A percentile compares a stretch with the other conserved stretches of the same genome.
phyloP scores from a whole-genome alignment of 1,140 invertebrate genomes.

The Cydia amplana region DNA sequence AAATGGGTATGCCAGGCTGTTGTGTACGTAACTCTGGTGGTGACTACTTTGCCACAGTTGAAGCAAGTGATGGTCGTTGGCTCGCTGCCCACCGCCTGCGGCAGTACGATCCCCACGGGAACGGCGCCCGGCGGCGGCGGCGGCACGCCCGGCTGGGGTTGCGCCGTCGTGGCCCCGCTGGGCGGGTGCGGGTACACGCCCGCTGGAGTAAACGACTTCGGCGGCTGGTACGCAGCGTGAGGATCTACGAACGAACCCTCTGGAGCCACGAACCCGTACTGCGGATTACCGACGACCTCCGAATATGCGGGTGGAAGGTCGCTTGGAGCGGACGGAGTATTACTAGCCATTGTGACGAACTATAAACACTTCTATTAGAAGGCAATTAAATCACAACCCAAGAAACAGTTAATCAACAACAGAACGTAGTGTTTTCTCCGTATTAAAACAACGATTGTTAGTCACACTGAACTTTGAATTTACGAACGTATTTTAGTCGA shows the following conservation, averaged over 20 bases:
- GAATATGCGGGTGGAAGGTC: conserved; percentile 73
- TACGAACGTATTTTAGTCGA: conserved; percentile 1
- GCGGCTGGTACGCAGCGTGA: conserved; percentile 35
- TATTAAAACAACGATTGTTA: background rate
- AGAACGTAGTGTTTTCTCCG: background rate
- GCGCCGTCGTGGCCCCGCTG: conserved; percentile 47
- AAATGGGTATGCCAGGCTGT: conserved; percentile 74
- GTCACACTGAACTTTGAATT: conserved; percentile 25
- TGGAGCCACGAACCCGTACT: conserved; percentile 65
- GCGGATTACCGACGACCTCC: conserved; percentile 66
- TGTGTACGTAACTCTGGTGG: conserved; percentile 69
- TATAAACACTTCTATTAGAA: conserved; percentile 10
- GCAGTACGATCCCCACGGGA: conserved; percentile 63
- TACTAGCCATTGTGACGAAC: conserved; percentile 25
- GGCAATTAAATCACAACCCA: conserved; percentile 8
- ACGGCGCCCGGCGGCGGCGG: conserved; percentile 48
- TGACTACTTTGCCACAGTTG: conserved; percentile 71
- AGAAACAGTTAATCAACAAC: background rate
- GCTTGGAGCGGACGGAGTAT: conserved; percentile 47
- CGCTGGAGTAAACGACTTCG: conserved; percentile 61
- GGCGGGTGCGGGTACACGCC: conserved; percentile 68
- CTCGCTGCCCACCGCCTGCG: conserved; percentile 64
- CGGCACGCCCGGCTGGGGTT: conserved; percentile 51
- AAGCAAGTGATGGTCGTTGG: conserved; percentile 69
- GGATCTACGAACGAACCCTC: conserved; percentile 41